Base-by-base conservation (phyloP, 2,797 vertebrate species). In the Poeciliopsis gracilis region DNA sequence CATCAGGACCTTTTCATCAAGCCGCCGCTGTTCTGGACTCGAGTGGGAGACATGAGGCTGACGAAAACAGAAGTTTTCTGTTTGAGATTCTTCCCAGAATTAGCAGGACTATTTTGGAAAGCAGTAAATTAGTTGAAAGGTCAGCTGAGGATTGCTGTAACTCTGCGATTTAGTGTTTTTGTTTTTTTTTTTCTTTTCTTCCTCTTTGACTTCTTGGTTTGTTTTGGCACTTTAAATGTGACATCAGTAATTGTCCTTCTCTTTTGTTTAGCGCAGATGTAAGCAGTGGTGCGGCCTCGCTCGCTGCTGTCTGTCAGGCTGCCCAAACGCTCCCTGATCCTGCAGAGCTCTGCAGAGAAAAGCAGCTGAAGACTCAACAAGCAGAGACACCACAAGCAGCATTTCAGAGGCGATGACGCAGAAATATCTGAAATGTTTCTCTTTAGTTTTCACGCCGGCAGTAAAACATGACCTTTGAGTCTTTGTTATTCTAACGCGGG, bases 1-100 rank as follows among this genome's bases (percentile, higher is more conserved):
- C 94, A 93, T 94, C 90, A 91, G 89, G 90, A 89, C 84, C 92
- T 93, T 93, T 94, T 95, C 90, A 93, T 95, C 93, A 92, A 89
- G 87, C 84, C 89, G 91, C 93, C 91, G 91, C 86, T 87, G 84
- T 83, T 72, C 75, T 82, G 87, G 87, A 90, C 89, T 90, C 76
- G 79, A 84, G 84, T 80, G 89, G 88, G 84, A 92, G 90, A 91
- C 86, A 79, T 86, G 79, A 78, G 88, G 87, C 84, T 72, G 82
- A 76, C 84, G 88, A 89, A 86, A 92, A 57, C 3, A 7, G 51
- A 78, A 2, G 30, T 61, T 20, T 49, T 55, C 16, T 47, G 67
- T 41, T 93, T 82, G 15, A 80, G 80, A 10, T 51, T 51, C 91
- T 91, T 85, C 53, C 23, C 49, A 51, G 49, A 53, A 53, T 23